Conservation (phyloP, 2,797 vertebrate species). For the Enteromius radiatus region DNA sequence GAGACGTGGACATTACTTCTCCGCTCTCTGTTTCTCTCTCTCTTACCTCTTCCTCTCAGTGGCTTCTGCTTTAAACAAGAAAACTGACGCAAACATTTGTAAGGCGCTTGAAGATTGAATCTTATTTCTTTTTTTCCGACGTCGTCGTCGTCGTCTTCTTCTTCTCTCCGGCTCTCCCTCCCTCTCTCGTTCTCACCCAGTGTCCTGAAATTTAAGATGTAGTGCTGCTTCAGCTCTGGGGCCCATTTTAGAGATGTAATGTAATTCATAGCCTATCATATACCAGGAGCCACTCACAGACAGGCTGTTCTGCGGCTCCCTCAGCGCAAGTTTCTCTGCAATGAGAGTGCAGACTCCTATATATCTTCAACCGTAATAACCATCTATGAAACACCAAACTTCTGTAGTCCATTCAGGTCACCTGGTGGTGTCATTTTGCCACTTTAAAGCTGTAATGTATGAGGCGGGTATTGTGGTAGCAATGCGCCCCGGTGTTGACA, state of each 20-base stretch:
- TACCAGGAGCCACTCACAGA: conserved; percentile 52
- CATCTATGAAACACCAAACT: conserved; percentile 55
- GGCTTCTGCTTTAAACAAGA: conserved; percentile 75
- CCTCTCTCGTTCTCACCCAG: conserved; percentile 62
- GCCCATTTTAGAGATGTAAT: conserved; percentile 81
- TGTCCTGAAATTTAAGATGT: conserved; percentile 81
- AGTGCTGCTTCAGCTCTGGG: conserved; percentile 77
- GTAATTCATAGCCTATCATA: conserved; percentile 79
- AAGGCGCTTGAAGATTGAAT: conserved; percentile 79
- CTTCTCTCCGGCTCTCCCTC: conserved; percentile 59
- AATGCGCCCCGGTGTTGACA: conserved; percentile 7
- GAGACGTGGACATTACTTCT: conserved; percentile 78
- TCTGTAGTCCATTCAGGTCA: conserved; percentile 51
- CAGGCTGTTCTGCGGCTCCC: conserved; percentile 46
- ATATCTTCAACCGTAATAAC: conserved; percentile 55
- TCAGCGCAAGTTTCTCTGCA: conserved; percentile 49
- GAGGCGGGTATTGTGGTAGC: conserved; percentile 17
- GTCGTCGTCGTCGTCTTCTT: conserved; percentile 9
- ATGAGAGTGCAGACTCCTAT: conserved; percentile 46
- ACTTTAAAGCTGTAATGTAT: conserved; percentile 30
- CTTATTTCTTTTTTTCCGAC: conserved; percentile 73
- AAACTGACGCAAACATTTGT: conserved; percentile 83
- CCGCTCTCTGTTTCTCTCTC: conserved; percentile 67
- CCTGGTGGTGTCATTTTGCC: conserved; percentile 28
- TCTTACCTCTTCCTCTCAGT: conserved; percentile 56